These are phyloP conservation scores for Achlya flavicornis DNA, from an alignment of 2,888 invertebrate species.

Conservation along the genomic window DNA sequence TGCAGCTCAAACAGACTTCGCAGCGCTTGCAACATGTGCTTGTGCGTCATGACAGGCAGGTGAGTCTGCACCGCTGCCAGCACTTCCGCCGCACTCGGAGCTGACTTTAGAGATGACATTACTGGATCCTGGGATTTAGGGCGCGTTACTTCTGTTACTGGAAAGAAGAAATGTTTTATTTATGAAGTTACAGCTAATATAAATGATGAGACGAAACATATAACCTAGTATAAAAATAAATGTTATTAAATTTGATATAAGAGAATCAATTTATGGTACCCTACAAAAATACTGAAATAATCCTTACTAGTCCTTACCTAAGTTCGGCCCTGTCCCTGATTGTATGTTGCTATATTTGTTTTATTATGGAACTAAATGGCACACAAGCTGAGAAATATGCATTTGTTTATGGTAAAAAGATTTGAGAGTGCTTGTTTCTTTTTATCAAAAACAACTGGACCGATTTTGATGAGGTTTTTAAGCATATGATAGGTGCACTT, in stretches of 20 bases:
- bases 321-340: background rate
- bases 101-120: constrained; percentile 70
- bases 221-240: no score
- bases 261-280: background rate
- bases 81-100: constrained; percentile 67
- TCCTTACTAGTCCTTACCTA: background rate
- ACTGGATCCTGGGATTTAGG: constrained; percentile 68
- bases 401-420: no score
- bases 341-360: background rate
- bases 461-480: no score
- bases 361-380: no score
- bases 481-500: no score
- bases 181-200: no score
- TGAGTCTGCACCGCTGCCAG: constrained; percentile 75
- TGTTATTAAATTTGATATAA: no score
- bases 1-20: constrained; percentile 82
- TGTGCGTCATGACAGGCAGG: constrained; percentile 71
- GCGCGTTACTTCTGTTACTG: constrained; percentile 55
- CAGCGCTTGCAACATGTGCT: constrained; percentile 83
- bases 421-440: no score
- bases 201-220: no score
- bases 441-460: no score
- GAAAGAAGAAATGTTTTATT: background rate
- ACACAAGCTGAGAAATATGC: no score
- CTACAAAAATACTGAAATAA: background rate